Evolutionary conservation across 2,113 vertebrate genomes (phyloP).

Genomic region (Chaetura pelagica): DNA sequence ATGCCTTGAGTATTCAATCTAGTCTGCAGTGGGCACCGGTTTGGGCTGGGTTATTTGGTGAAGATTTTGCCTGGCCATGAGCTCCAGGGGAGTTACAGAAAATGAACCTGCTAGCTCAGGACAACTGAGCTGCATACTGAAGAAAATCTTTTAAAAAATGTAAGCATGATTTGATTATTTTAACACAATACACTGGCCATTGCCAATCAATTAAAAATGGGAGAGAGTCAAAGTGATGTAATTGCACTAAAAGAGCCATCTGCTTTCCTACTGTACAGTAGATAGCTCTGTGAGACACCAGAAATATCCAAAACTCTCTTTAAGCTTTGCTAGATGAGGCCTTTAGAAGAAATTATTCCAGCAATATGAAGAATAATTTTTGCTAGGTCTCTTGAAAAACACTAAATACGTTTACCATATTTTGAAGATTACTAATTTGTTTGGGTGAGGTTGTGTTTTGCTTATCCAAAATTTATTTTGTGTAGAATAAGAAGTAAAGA

Average conservation of each 20-base stretch:
- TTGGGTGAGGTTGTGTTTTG: neutral
- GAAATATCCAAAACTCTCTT: neutral
- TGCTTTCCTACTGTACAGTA: neutral
- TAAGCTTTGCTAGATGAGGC: neutral
- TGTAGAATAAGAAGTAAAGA: neutral
- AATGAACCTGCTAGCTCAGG: conserved; percentile 8
- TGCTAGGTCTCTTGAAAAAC: neutral
- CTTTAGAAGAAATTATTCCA: neutral
- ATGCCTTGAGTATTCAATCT: neutral
- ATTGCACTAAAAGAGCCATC: neutral
- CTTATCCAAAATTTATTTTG: neutral
- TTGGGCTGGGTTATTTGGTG: neutral
- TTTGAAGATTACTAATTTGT: conserved; percentile 37
- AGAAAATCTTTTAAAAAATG: neutral
- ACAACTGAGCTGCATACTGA: neutral
- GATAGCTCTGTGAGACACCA: neutral
- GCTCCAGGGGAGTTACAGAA: neutral
- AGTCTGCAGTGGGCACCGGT: neutral
- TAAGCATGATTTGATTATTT: conserved; percentile 18
- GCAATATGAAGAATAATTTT: neutral
- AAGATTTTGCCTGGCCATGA: neutral
- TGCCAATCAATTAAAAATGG: neutral
- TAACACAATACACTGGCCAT: neutral
- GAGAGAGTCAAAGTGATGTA: neutral
- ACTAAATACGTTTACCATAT: neutral